Evolutionary conservation across 1,140 invertebrate genomes (phyloP), one percentile per base, ranked within the genome.

Genomic region (Drosophila albomicans): DNA sequence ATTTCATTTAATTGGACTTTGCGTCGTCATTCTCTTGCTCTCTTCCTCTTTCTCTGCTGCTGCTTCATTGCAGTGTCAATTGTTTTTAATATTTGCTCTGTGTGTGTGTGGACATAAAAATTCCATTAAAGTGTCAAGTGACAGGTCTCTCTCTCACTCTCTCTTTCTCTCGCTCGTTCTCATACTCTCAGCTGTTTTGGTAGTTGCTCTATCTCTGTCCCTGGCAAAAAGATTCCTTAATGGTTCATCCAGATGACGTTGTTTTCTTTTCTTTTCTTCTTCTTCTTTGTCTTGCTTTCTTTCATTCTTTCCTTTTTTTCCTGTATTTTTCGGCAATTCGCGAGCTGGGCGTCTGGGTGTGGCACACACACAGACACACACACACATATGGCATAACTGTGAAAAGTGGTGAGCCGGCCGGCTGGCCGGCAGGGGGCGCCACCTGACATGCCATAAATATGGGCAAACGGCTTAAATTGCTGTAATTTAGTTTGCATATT

Each of bases 61-160:
- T 38, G 6, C 35, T 38, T 38, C 35, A 3, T 11, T 38, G 35
- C 35, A 38, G 35, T 41, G n/a, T 43, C 59, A 62, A 62, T 62
- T 62, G 45, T 52, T 41, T 63, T 28, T 52, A 15, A 41, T 41
- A 25, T 25, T 62, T 77, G 11, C 35, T 43, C 7, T 38, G 3
- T 38, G 6, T 38, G 32, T 81, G 45, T 49, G 15, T 13, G 69
- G 82, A 80, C 84, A 87, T 80, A 78, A 61, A 80, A 88, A 78
- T 88, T 80, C 80, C 80, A 87, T 87, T 87, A 88, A 87, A 87
- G 82, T 82, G 74, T 77, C 79, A 87, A 87, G 70, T 87, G 73
- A 80, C 79, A 74, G 46, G 75, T 78, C 65, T 61, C 62, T 65
- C 54, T 41, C 35, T 45, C 16, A 1, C 51, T 43, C 3, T n/a